Percentiles rank a stretch among this genome's conserved stretches.
Conservation (phyloP, 2,113 vertebrate genomes). For the Emberiza fucata region DNA sequence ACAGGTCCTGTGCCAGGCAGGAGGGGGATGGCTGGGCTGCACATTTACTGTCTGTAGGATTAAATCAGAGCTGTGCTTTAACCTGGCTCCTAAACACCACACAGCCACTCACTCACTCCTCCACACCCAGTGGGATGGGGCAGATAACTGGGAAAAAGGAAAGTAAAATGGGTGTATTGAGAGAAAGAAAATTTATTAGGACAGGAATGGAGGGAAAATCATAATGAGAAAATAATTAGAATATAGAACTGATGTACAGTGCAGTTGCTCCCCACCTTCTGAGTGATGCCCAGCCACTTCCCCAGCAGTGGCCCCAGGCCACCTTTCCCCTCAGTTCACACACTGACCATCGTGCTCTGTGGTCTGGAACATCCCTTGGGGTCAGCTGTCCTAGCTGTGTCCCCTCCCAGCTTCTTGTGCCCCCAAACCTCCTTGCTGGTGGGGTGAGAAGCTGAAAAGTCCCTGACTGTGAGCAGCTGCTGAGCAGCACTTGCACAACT, state of each 20-base stretch:
- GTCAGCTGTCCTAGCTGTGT: neutral
- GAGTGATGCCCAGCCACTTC: neutral
- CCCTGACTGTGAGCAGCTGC: neutral
- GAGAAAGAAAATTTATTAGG: neutral
- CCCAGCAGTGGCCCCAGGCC: neutral
- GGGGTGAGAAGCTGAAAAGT: neutral
- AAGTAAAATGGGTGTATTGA: neutral
- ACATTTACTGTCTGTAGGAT: neutral
- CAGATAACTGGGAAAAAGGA: neutral
- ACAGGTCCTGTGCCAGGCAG: neutral
- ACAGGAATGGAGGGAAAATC: neutral
- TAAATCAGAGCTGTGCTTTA: neutral
- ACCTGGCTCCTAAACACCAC: neutral
- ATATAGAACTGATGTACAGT: neutral
- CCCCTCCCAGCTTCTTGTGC: neutral
- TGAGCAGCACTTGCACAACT: neutral
- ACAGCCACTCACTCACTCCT: neutral
- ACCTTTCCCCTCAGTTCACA: neutral
- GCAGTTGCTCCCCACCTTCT: neutral
- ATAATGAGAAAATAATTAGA: neutral
- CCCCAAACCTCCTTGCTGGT: neutral
- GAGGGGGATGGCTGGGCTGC: neutral
- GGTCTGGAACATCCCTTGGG: neutral
- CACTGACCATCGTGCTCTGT: neutral
- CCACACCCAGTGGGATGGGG: neutral